These are phyloP conservation scores for Pseudachorutes palmiensis DNA, from an alignment of 1,140 invertebrate species.

Conservation along the genomic window DNA sequence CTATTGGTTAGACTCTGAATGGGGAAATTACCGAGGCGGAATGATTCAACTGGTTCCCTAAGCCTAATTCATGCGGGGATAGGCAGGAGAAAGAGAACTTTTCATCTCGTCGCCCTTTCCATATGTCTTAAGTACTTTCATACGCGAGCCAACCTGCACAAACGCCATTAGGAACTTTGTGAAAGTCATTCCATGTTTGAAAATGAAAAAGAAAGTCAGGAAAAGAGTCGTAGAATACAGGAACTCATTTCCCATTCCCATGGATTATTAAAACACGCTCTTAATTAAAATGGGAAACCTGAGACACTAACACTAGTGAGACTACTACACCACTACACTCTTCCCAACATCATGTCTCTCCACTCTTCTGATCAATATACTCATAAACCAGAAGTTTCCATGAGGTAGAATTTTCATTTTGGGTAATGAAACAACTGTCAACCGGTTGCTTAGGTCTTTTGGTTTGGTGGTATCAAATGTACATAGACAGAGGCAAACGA, in stretches of 20 bases:
- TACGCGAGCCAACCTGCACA: too few relatives aligned
- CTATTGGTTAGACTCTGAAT: neutral
- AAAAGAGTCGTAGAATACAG: neutral
- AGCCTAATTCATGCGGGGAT: neutral
- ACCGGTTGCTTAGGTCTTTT: too few relatives aligned
- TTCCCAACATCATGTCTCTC: neutral
- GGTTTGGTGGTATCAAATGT: too few relatives aligned
- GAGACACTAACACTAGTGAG: neutral
- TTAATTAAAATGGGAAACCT: slow-evolving; percentile 5
- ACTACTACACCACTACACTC: neutral
- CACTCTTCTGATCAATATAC: neutral
- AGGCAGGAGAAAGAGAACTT: neutral
- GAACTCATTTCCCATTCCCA: slow-evolving; percentile 6
- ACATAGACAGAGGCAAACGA: neutral
- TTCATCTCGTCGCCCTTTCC: neutral
- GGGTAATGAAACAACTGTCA: too few relatives aligned
- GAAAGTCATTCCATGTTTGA: neutral
- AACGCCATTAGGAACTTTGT: too few relatives aligned
- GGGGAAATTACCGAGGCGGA: neutral
- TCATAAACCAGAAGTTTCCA: too few relatives aligned
- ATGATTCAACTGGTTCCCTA: neutral
- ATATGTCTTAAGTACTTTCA: too few relatives aligned
- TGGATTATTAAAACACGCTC: neutral
- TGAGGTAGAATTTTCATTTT: too few relatives aligned
- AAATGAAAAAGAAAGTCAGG: neutral